Percentiles rank a stretch among this genome's conserved stretches.
Evolutionary conservation across 2,888 invertebrate species (phyloP).

Genomic region (Rhamnusium bicolor): DNA sequence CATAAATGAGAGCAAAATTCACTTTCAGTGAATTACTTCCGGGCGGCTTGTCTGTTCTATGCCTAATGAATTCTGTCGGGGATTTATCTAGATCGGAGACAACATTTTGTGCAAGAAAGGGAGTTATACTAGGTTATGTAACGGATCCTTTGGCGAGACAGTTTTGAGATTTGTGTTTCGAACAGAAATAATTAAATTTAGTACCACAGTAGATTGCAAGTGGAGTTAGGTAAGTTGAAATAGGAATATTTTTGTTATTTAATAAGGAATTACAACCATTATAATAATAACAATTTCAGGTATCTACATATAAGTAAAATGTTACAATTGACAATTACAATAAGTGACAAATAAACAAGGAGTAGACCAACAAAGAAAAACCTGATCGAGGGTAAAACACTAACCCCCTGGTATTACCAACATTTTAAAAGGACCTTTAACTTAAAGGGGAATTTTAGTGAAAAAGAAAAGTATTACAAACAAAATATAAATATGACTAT

Average conservation of each 20-base stretch:
- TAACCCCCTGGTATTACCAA: too few species aligned
- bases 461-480: too few species aligned
- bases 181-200: neutral
- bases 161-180: neutral
- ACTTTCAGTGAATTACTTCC: conserved; percentile 39
- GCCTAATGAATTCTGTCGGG: conserved; percentile 27
- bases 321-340: too few species aligned
- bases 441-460: too few species aligned
- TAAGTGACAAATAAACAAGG: too few species aligned
- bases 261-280: neutral
- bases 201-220: neutral
- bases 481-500: too few species aligned
- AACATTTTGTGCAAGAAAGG: conserved; percentile 38
- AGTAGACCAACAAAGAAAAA: too few species aligned
- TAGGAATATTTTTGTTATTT: neutral
- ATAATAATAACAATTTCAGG: too few species aligned
- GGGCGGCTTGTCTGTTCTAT: conserved; percentile 31
- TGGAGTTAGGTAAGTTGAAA: neutral
- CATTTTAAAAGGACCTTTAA: too few species aligned
- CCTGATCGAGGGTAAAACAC: too few species aligned
- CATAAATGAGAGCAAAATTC: conserved; percentile 46
- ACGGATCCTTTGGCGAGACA: conserved; percentile 36
- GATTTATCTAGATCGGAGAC: conserved; percentile 42
- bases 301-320: too few species aligned
- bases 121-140: conserved; percentile 47